Percentiles rank a stretch among this genome's conserved stretches.
Evolutionary conservation across 1,140 invertebrate species (phyloP).

Genomic region (Pogonus chalceus): DNA sequence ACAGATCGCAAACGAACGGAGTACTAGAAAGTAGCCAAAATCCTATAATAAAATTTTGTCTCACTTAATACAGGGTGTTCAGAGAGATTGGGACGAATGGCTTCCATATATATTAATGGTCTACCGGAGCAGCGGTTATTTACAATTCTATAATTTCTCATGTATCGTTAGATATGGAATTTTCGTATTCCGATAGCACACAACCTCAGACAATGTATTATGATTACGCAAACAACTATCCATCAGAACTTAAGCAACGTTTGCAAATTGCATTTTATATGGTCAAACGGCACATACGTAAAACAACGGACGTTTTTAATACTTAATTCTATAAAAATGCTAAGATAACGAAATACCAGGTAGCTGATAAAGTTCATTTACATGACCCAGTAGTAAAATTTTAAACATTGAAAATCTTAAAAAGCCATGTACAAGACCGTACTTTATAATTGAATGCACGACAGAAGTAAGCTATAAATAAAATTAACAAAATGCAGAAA

Average conservation of each 20-base stretch:
- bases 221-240: neutral
- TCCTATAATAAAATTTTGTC: neutral
- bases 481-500: too few relatives aligned
- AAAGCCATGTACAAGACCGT: neutral
- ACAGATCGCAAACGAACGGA: conserved; percentile 6
- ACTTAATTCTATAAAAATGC: neutral
- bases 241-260: neutral
- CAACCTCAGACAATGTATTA: neutral
- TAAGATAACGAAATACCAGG: neutral
- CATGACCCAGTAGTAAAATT: neutral
- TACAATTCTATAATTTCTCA: neutral
- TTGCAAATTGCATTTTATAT: neutral
- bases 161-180: neutral
- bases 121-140: neutral
- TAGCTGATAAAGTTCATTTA: neutral
- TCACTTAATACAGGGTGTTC: neutral
- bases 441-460: neutral
- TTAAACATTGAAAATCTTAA: neutral
- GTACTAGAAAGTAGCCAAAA: neutral
- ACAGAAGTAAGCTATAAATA: too few relatives aligned
- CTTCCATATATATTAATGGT: conserved; percentile 4
- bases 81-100: neutral
- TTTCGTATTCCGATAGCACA: neutral
- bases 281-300: neutral
- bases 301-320: neutral